These are phyloP conservation scores for Pasiphila rectangulata DNA, from an alignment of 2,888 invertebrate genomes.

Conservation along the genomic window DNA sequence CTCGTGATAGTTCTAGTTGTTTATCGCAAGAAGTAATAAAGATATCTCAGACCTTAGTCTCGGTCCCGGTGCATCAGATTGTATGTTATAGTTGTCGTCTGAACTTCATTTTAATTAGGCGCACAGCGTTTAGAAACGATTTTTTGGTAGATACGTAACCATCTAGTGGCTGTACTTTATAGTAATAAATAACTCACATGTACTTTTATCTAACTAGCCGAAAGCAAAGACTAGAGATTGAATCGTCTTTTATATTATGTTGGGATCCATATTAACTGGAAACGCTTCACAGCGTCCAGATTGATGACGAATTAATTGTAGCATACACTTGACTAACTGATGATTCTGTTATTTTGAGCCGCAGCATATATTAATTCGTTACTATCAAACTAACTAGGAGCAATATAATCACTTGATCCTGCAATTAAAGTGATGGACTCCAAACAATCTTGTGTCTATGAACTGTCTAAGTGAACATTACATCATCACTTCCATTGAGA, in stretches of 20 bases:
- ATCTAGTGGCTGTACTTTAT: not conserved
- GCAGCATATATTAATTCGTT: conserved; percentile 8
- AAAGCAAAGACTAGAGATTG: not conserved
- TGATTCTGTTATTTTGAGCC: conserved; percentile 5
- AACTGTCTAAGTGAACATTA: conserved; percentile 4
- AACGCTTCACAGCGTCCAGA: conserved; percentile 11
- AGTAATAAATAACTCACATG: not conserved
- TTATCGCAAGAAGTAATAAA: conserved; percentile 66
- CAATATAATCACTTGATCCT: conserved; percentile 17
- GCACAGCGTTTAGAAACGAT: not conserved
- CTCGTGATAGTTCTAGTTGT: conserved; percentile 58
- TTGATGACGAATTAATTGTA: conserved; percentile 12
- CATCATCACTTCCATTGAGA: conserved; percentile 2
- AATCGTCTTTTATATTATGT: not conserved
- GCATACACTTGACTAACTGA: conserved; percentile 4
- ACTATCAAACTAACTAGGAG: conserved; percentile 12
- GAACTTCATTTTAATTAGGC: conserved; percentile 5
- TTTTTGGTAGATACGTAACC: not conserved
- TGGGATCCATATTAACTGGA: conserved; percentile 1
- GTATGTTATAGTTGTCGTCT: conserved; percentile 15
- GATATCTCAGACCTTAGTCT: conserved; percentile 53
- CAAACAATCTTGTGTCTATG: conserved; percentile 14
- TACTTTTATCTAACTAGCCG: no score
- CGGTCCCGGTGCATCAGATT: conserved; percentile 34
- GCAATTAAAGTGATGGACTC: conserved; percentile 4